A percentile compares a stretch with the other conserved stretches of the same genome.
Conservation (phyloP, 2,113 vertebrate species). For the Plecturocebus donacophilus region DNA sequence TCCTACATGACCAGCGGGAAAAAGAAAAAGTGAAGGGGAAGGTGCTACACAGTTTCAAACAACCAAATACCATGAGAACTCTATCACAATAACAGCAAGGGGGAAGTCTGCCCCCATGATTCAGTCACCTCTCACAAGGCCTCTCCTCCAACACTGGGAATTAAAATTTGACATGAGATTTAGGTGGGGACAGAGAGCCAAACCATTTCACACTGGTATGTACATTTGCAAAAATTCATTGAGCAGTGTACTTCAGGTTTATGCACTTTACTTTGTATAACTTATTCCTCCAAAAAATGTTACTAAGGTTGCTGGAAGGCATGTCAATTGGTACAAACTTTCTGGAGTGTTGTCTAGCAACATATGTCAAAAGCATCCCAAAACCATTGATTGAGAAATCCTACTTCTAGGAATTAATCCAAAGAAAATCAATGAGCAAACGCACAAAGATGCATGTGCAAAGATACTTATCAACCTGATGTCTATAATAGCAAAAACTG, state of each 20-base stretch:
- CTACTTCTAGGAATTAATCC: not conserved
- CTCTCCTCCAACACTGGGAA: too few relatives aligned
- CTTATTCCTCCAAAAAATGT: not conserved
- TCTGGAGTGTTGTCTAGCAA: not conserved
- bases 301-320: not conserved
- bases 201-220: too few relatives aligned
- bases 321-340: not conserved
- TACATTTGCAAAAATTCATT: not conserved
- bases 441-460: not conserved
- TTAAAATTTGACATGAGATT: too few relatives aligned
- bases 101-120: too few relatives aligned
- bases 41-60: too few relatives aligned
- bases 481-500: not conserved
- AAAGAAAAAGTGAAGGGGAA: too few relatives aligned
- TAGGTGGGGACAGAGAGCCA: too few relatives aligned
- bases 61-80: too few relatives aligned
- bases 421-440: slow-evolving; percentile 38
- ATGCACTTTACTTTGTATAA: not conserved
- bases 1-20: too few relatives aligned
- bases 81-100: too few relatives aligned
- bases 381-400: not conserved
- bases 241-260: not conserved
- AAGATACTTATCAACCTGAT: not conserved
- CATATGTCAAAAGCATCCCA: not conserved
- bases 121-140: too few relatives aligned